These are phyloP conservation scores for Pediacus dermestoides DNA, from an alignment of 2,888 invertebrate species.

Conservation along the genomic window DNA sequence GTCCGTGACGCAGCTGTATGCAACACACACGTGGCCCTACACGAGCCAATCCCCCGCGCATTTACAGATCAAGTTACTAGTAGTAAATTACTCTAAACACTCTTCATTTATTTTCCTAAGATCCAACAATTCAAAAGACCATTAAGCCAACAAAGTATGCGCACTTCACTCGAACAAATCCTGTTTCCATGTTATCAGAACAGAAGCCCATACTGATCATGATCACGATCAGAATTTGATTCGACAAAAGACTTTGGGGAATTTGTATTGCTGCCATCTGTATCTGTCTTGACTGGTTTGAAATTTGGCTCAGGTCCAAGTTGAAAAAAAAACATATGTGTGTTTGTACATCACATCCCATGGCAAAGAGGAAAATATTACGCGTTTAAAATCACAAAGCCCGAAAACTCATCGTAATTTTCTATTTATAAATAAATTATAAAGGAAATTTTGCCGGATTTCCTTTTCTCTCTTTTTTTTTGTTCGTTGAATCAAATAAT, in stretches of 20 bases:
- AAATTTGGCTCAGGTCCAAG: slow-evolving; percentile 1
- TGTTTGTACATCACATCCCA: not conserved
- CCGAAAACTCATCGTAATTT: too few relatives aligned
- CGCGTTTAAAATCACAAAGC: too few relatives aligned
- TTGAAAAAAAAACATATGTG: not conserved
- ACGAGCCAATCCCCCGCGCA: slow-evolving; percentile 31
- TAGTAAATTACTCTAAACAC: slow-evolving; percentile 17
- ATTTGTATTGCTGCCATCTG: not conserved
- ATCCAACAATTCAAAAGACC: too few relatives aligned
- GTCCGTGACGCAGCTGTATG: slow-evolving; percentile 46
- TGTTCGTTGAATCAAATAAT: too few relatives aligned
- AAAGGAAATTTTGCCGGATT: slow-evolving; percentile 2
- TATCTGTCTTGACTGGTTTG: not conserved
- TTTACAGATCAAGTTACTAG: slow-evolving; percentile 18
- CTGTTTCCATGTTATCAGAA: too few relatives aligned
- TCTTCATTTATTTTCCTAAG: slow-evolving; percentile 6
- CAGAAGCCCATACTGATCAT: too few relatives aligned
- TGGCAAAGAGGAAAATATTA: not conserved
- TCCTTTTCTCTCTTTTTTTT: not conserved
- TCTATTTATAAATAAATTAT: not conserved
- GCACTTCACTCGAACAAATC: too few relatives aligned
- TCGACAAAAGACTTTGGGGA: too few relatives aligned
- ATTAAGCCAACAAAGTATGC: too few relatives aligned
- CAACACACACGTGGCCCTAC: slow-evolving; percentile 43
- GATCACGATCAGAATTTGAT: too few relatives aligned